Percentiles rank a stretch among this genome's conserved stretches.
phyloP scores from a whole-genome alignment of 2,113 vertebrate species.

The Lepus americanus region DNA sequence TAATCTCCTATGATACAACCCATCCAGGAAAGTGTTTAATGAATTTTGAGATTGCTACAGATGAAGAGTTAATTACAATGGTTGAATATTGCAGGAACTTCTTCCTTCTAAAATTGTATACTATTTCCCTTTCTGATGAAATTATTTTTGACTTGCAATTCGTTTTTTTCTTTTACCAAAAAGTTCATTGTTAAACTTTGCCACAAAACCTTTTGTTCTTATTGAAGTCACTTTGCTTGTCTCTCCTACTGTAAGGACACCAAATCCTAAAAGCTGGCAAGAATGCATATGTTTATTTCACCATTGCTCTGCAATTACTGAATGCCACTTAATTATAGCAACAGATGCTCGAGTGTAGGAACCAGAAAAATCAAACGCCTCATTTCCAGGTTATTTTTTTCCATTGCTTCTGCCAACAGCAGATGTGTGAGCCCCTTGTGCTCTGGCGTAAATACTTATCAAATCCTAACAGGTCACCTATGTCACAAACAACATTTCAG shows the following conservation, averaged over 20 bases:
- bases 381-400: slow-evolving; percentile 99
- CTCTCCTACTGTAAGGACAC: slow-evolving; percentile 91
- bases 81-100: background rate
- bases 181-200: slow-evolving; percentile 89
- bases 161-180: slow-evolving; percentile 77
- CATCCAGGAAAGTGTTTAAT: background rate
- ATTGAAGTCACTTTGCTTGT: slow-evolving; percentile 90
- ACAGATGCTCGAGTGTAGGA: slow-evolving; percentile 98
- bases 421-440: slow-evolving; percentile 99
- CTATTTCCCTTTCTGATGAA: background rate
- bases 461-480: slow-evolving; percentile 99
- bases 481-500: slow-evolving; percentile 99
- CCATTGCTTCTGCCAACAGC: slow-evolving; percentile 97
- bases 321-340: slow-evolving; percentile 99
- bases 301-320: slow-evolving; percentile 98
- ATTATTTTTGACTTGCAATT: slow-evolving; percentile 66
- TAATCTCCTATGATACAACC: background rate
- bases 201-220: slow-evolving; percentile 89
- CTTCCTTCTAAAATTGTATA: slow-evolving; percentile 8
- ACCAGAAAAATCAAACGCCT: slow-evolving; percentile 96
- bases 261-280: slow-evolving; percentile 94
- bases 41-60: background rate
- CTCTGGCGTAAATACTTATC: slow-evolving; percentile 96
- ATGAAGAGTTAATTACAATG: slow-evolving; percentile 43
- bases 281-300: slow-evolving; percentile 96